A percentile compares a stretch with the other conserved stretches of the same genome.
phyloP scores from a whole-genome alignment of 2,888 invertebrate genomes.

The Falcaria lacertinaria region DNA sequence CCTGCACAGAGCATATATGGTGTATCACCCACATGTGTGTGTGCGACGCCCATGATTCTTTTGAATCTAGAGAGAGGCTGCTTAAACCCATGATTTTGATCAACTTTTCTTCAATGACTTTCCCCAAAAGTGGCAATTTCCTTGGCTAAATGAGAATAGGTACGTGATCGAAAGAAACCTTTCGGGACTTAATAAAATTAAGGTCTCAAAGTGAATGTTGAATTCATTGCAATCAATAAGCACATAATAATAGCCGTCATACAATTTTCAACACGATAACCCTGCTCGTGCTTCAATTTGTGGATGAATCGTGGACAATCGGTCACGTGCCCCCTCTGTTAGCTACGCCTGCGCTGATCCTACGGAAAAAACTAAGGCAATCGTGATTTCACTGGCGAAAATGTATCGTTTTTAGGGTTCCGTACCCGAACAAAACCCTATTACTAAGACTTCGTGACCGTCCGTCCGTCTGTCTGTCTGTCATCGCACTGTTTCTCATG shows the following conservation, averaged over 20 bases:
- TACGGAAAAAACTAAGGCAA: conserved; percentile 22
- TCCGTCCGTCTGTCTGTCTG: too few relatives aligned
- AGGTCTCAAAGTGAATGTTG: not conserved
- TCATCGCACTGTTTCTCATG: too few relatives aligned
- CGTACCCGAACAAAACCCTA: too few relatives aligned
- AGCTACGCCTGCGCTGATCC: conserved; percentile 27
- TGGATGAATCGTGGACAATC: conserved; percentile 43
- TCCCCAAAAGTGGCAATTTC: too few relatives aligned
- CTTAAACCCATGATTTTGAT: too few relatives aligned
- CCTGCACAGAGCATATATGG: too few relatives aligned
- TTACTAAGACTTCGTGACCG: too few relatives aligned
- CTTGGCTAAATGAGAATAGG: too few relatives aligned
- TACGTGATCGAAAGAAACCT: not conserved
- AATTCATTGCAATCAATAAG: not conserved
- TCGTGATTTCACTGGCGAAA: conserved; percentile 18
- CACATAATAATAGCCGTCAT: not conserved
- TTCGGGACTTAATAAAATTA: not conserved
- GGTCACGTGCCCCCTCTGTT: conserved; percentile 43
- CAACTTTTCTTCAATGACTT: too few relatives aligned
- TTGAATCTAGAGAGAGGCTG: too few relatives aligned
- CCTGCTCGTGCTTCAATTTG: conserved; percentile 37
- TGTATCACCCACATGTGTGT: too few relatives aligned
- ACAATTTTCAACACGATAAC: conserved; percentile 5
- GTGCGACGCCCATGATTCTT: too few relatives aligned
- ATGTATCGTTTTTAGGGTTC: conserved; percentile 28